Evolutionary conservation across 2,113 vertebrate species (phyloP), one percentile per base, ranked within the genome.

Genomic region (Calidris pygmaea): DNA sequence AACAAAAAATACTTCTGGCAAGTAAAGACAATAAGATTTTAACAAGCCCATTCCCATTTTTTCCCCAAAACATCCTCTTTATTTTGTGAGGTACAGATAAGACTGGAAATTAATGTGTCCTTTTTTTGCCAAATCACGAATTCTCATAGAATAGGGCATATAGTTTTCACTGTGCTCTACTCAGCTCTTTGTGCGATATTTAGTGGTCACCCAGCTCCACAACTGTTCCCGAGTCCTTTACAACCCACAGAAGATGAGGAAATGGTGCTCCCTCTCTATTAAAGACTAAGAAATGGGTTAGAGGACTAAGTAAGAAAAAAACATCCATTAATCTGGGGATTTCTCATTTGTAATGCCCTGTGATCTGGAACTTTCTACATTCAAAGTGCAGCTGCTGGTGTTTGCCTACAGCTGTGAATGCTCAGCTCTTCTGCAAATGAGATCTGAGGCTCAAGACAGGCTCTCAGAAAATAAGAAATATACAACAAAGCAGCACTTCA

Each of bases 51-150:
- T 63, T 85, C 21, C 5, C 27, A 24, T 62, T 17, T 48, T 55
- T 85, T 9, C 2, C 9, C 8, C 0, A 0, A 76, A 70, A 34
- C 35, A 2, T 1, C 4, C 7, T 39, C 9, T 9, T 55, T 66
- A 22, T 30, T 48, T 79, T 83, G 32, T 22, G 12, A 12, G 16
- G 50, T 63, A 22, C 7, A 47, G 37, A 18, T 37, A 66, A 85
- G 6, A 63, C 10, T n/a, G 53, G 76, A 91, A 76, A 71, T 14
- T 14, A 45, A 32, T 3, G 1, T 52, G 15, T 24, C 22, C 1
- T 19, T 37, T 72, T 71, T 89, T 65, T 48, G 1, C 4, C 24
- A 68, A 32, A 72, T 50, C 14, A 50, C 0, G 0, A 85, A 55
- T 55, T 32, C 19, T 63, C 8, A 29, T 26, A 37, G 43, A 80